Conservation (phyloP, 2,113 vertebrate species). For the Bufo gargarizans region DNA sequence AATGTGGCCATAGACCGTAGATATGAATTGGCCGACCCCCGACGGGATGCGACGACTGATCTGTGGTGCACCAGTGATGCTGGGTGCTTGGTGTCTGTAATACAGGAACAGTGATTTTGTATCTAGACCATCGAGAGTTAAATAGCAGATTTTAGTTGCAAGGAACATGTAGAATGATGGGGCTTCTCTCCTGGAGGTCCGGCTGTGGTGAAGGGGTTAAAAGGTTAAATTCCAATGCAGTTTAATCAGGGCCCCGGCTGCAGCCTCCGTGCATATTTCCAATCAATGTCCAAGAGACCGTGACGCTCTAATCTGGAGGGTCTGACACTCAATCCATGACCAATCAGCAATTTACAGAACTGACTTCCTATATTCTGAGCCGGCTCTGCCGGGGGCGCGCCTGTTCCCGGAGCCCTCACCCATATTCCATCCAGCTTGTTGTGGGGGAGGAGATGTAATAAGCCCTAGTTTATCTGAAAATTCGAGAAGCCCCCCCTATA, state of each 20-base stretch:
- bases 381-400: conserved; percentile 27
- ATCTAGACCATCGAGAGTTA: background rate
- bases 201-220: conserved; percentile 44
- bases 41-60: no score
- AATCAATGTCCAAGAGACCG: conserved; percentile 42
- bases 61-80: no score
- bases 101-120: no score
- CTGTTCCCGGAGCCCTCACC: background rate
- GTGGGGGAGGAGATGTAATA: no score
- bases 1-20: background rate
- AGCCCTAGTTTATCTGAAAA: background rate
- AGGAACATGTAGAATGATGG: background rate
- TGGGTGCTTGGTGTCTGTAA: no score
- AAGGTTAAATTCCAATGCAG: conserved; percentile 61
- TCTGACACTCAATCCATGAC: conserved; percentile 46
- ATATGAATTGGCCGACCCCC: no score
- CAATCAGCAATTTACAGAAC: conserved; percentile 50
- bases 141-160: background rate
- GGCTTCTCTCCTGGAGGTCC: conserved; percentile 19
- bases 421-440: background rate
- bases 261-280: conserved; percentile 5
- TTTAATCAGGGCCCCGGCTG: conserved; percentile 59
- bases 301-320: conserved; percentile 31
- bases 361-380: conserved; percentile 57
- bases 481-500: background rate